Conservation (phyloP, 2,888 invertebrate species). For the Drepana falcataria region DNA sequence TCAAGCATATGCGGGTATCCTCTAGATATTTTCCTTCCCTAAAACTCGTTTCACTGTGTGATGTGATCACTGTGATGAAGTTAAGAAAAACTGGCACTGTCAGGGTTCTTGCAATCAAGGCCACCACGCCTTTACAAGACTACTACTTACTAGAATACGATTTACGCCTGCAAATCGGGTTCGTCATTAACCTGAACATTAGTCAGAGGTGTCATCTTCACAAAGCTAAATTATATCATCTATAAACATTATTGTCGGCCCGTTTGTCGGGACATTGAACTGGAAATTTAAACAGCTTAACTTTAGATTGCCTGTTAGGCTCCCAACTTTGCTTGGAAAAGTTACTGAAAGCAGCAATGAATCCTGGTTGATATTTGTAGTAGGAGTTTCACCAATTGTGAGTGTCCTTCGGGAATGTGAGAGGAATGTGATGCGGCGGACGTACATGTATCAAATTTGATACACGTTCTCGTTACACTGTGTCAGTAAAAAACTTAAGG, state of each 20-base stretch:
- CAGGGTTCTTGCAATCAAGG: no score
- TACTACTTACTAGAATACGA: slow-evolving; percentile 10
- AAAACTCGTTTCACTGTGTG: no score
- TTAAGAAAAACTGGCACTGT: background rate
- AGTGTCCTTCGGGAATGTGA: slow-evolving; percentile 36
- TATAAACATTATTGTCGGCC: slow-evolving; percentile 52
- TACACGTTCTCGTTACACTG: slow-evolving; percentile 51
- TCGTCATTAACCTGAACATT: slow-evolving; percentile 11
- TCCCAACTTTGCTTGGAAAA: background rate
- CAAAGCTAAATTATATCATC: slow-evolving; percentile 39
- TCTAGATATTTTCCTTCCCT: no score
- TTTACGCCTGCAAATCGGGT: slow-evolving; percentile 3
- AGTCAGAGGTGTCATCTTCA: slow-evolving; percentile 18
- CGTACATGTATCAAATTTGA: slow-evolving; percentile 57
- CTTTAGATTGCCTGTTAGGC: background rate
- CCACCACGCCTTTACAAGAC: slow-evolving; percentile 3
- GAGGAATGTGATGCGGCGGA: slow-evolving; percentile 25
- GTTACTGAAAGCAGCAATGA: background rate
- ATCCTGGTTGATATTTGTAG: slow-evolving; percentile 5
- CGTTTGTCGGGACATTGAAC: slow-evolving; percentile 32
- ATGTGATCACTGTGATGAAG: background rate
- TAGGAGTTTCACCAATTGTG: background rate
- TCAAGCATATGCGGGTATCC: no score
- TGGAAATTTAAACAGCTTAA: background rate
- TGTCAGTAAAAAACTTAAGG: slow-evolving; percentile 43